Evolutionary conservation across 2,113 vertebrate genomes (phyloP), one percentile per base, ranked within the genome.

Genomic region (Pimephales promelas): DNA sequence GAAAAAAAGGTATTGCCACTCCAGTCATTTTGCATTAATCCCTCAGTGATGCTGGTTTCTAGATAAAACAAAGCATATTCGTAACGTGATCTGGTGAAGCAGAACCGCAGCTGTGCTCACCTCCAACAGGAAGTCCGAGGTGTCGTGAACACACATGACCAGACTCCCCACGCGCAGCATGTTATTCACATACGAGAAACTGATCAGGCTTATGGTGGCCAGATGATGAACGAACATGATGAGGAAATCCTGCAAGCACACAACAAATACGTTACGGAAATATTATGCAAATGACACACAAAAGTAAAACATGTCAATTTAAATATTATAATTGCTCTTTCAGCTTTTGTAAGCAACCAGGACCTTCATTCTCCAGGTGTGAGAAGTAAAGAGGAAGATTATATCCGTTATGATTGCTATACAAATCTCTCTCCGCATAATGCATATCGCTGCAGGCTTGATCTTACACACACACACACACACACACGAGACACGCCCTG

Each of bases 191-290:
- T 98, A 99, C 1, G 98, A 99, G 88, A 98, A 98, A 0, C 95
- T 96, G 86, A 99, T 95, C 59, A 99, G 95, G 9, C 93, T 91
- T 5, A 99, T 91, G 0, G 96, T 94, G 57, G 94, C 95, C 91
- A 99, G 89, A 84, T 99, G 98, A 93, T 99, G 98, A 81, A 98
- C 87, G 11, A 99, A 98, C 98, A 99, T 99, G 71, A 99, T 93
- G 78, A 97, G 90, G 87, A 99, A 99, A 86, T 99, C 98, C 98
- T 99, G 92, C 10, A 59, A 1, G 59, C 43, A 40, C 34, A 73
- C 31, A 0, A 9, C 80, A 10, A 49, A 49, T 10, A 14, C 16
- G n/a, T 47, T 26, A 20, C 0, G 24, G 7, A 34, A 14, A 62
- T 34, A 61, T 26, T 6, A 72, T 47, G 40, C 36, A 71, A 71